These are phyloP conservation scores for Meganola albula DNA, from an alignment of 2,888 invertebrate species.

Conservation along the genomic window DNA sequence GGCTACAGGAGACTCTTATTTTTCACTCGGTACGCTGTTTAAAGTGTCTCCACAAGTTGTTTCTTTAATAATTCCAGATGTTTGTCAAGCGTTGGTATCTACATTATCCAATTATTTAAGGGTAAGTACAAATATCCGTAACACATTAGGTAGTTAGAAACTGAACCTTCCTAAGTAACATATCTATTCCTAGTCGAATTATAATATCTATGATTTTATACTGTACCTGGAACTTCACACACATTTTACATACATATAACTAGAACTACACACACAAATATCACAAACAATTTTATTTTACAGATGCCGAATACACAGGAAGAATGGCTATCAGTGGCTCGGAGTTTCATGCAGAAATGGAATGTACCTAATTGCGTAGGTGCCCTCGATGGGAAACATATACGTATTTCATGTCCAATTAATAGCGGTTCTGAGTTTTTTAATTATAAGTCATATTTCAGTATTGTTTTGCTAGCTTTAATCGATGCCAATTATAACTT, in stretches of 20 bases:
- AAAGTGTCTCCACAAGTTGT: slow-evolving; percentile 17
- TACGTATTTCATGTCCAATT: slow-evolving; percentile 14
- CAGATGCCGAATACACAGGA: slow-evolving; percentile 19
- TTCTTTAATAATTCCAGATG: slow-evolving; percentile 20
- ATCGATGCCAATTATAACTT: slow-evolving; percentile 23
- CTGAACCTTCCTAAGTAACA: slow-evolving; percentile 17
- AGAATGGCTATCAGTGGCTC: slow-evolving; percentile 21
- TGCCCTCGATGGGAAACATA: slow-evolving; percentile 18
- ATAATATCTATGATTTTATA: slow-evolving; percentile 22
- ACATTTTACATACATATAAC: slow-evolving; percentile 21
- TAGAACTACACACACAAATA: slow-evolving; percentile 19
- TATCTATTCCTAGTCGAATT: slow-evolving; percentile 20
- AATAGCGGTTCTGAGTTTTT: slow-evolving; percentile 18
- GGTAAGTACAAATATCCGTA: slow-evolving; percentile 19
- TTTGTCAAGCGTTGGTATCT: slow-evolving; percentile 20
- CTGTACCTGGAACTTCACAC: slow-evolving; percentile 20
- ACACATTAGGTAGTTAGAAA: slow-evolving; percentile 16
- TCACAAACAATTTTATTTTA: slow-evolving; percentile 19
- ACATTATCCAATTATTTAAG: slow-evolving; percentile 14
- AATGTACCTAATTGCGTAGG: slow-evolving; percentile 22
- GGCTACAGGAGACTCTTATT: slow-evolving; percentile 19
- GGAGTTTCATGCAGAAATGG: slow-evolving; percentile 19
- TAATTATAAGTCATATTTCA: slow-evolving; percentile 23
- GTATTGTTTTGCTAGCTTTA: slow-evolving; percentile 23
- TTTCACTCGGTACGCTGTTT: slow-evolving; percentile 19